Conservation (phyloP, 2,113 vertebrate species). For the Balaeniceps rex region DNA sequence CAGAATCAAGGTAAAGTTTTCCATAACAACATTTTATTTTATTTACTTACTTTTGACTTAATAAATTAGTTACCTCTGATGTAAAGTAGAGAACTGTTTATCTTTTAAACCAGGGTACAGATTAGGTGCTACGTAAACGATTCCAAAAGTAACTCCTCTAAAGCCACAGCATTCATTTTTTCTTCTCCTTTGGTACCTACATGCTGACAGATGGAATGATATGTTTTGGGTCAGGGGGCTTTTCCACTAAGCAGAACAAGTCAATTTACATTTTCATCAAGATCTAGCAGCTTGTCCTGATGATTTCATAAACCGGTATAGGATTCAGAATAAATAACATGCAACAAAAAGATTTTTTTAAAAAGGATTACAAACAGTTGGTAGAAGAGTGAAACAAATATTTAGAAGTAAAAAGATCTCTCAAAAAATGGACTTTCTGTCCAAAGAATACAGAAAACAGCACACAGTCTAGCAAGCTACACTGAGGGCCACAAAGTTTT, state of each 20-base stretch:
- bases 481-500: background rate
- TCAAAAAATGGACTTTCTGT: background rate
- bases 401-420: background rate
- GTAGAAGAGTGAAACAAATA: background rate
- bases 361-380: background rate
- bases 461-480: background rate
- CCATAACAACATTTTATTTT: background rate
- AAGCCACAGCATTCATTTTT: constrained; percentile 15
- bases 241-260: constrained; percentile 59
- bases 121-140: background rate
- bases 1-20: background rate
- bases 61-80: background rate
- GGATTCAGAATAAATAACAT: background rate
- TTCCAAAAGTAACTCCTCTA: constrained; percentile 37
- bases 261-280: constrained; percentile 66
- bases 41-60: background rate
- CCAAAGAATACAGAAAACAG: background rate
- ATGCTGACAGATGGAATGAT: constrained; percentile 41
- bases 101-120: constrained; percentile 14
- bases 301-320: background rate
- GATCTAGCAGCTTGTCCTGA: background rate
- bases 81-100: background rate
- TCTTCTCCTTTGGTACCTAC: constrained; percentile 14
- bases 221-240: constrained; percentile 51
- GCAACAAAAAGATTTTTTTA: background rate